Base-by-base conservation (phyloP, 2,113 vertebrate species). In the Turdus rufiventris region DNA sequence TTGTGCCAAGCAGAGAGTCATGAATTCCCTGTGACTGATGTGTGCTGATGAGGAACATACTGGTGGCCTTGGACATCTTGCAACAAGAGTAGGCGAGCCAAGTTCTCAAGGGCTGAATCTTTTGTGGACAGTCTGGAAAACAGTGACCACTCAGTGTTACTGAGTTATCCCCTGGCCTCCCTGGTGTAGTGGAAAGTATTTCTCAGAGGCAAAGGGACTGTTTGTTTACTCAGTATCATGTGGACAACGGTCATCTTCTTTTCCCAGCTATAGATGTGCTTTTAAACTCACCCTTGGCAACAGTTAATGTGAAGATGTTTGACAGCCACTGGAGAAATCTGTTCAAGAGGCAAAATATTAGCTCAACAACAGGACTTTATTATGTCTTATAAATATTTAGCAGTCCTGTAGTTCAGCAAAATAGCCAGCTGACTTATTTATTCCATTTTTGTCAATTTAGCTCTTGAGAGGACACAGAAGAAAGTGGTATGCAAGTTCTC, bases 231-330 rank as follows among this genome's bases (percentile, higher is more conserved):
- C 68, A 87, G 10, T n/a, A 33, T 85, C 56, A 33, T 62, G 71
- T 77, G 65, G 72, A 53, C 54, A 81, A 54, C 76, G 95, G 95
- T 92, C 66, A 80, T 94, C 91, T 70, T 85, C 58, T 88, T 97
- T 96, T 95, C 90, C 91, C 94, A 96, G 61, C 86, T 82, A 66
- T 78, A 75, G 81, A 60, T 76, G 73, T 63, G 54, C 75, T 79
- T 61, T 79, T 91, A 94, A 93, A 56, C 71, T 93, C 70, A 74
- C 76, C 75, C 25, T 91, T 93, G 92, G 82, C 67, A 85, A 91
- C 85, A 85, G 67, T 92, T 73, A 94, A 80, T 82, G 79, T 96
- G 96, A 94, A 92, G 72, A 68, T 91, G 74, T 76, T 93, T 96
- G 82, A 95, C 88, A 93, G 68, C 43, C 83, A 43, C 83, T 95